Base-by-base conservation (phyloP, 2,888 invertebrate genomes). In the Macrophya alboannulata region DNA sequence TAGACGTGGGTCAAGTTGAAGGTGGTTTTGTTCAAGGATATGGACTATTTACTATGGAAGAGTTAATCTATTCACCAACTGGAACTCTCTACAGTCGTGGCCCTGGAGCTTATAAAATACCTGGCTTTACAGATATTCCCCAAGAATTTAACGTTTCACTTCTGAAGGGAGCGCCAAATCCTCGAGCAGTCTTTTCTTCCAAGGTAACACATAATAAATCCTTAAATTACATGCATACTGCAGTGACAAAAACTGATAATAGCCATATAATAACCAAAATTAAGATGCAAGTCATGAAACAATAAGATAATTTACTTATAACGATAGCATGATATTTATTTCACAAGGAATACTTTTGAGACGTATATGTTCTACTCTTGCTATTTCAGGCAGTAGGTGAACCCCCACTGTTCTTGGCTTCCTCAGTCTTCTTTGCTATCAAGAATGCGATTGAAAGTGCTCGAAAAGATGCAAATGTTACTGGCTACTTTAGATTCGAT, bases 1-100 rank as follows among this genome's bases (percentile, higher is more conserved):
- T 99, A 88, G 99, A 99, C 90, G 97, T 99, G 89, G 99, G 99
- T 0, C 99, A 99, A 95, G 97, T 99, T 21, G 99, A 99, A 94
- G 99, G 99, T 3, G 99, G 95, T 0, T 99, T 99, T 90, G 95
- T 98, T 91, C 99, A 99, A 95, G 99, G 99, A 0, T 98, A 98
- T 90, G 99, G 99, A 1, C 93, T 99, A 85, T 98, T 97, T 90
- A 97, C 98, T 0, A 94, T 99, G 91, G 99, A 99, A 94, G 98
- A 99, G 92, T 94, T 98, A 89, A 96, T 98, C 86, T 97, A 97
- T 91, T 97, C 98, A 0, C 97, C 98, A 0, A 96, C 95, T 71
- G 99, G 99, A 10, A 96, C 95, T 8, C 93, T 98, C 59, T 96
- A 95, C 90, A 98, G 98, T 0, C 95, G 97, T 91, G 99, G 99